phyloP scores from a whole-genome alignment of 2,888 invertebrate genomes.

The Melikaiella ostensackeni region DNA sequence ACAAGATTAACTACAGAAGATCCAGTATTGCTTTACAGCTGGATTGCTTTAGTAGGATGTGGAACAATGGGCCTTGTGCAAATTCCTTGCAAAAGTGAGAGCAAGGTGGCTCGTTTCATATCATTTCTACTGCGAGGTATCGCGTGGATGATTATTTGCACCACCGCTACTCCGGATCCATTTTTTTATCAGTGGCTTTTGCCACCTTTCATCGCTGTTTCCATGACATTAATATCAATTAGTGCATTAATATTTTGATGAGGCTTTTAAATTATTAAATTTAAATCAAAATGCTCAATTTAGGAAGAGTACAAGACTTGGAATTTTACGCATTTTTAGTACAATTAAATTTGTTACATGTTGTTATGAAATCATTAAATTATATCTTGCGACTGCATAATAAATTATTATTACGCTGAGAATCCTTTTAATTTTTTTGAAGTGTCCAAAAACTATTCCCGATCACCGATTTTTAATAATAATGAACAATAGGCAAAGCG shows the following conservation, averaged over 20 bases:
- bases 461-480: too few relatives aligned
- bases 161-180: conserved; percentile 62
- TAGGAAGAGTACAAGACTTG: neutral
- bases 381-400: neutral
- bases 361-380: conserved; percentile 24
- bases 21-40: conserved; percentile 65
- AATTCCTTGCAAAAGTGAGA: conserved; percentile 57
- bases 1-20: conserved; percentile 70
- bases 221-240: conserved; percentile 59
- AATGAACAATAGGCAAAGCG: too few relatives aligned
- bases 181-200: conserved; percentile 70
- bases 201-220: conserved; percentile 65
- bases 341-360: neutral
- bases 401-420: neutral
- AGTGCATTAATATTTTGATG: conserved; percentile 57
- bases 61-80: conserved; percentile 65
- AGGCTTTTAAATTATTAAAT: neutral
- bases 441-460: too few relatives aligned
- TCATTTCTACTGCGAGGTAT: conserved; percentile 63
- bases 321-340: neutral
- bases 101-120: conserved; percentile 60
- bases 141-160: conserved; percentile 66
- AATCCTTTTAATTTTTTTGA: neutral
- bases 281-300: conserved; percentile 2
- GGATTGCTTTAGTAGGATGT: conserved; percentile 67